Evolutionary conservation across 2,113 vertebrate species (phyloP).

Genomic region (Naja naja): DNA sequence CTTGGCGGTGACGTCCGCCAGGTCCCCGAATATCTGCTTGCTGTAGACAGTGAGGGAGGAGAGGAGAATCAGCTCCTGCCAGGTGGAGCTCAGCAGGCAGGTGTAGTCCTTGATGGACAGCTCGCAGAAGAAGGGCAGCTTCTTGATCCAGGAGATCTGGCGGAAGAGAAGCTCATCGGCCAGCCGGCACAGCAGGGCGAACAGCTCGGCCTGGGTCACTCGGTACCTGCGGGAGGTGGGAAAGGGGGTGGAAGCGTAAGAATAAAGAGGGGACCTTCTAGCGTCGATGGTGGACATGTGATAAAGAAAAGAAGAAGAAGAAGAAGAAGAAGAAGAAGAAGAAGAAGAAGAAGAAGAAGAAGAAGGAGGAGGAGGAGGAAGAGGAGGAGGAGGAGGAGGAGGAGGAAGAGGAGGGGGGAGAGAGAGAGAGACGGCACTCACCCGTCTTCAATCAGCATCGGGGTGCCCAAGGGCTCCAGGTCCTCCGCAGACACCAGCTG

Average conservation of each 20-base stretch:
- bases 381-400: too few relatives aligned
- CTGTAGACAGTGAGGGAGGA: conserved; percentile 96
- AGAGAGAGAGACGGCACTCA: conserved; percentile 59
- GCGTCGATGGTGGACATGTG: too few relatives aligned
- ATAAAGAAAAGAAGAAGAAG: too few relatives aligned
- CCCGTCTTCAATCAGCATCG: conserved; percentile 98
- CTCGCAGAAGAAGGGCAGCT: conserved; percentile 97
- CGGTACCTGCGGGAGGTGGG: conserved; percentile 77
- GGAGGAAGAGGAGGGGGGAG: too few relatives aligned
- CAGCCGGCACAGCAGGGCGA: conserved; percentile 92
- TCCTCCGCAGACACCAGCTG: conserved; percentile 94
- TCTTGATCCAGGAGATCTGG: conserved; percentile 98
- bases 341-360: too few relatives aligned
- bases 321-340: too few relatives aligned
- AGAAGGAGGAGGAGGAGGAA: too few relatives aligned
- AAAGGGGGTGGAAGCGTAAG: background rate
- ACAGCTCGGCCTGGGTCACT: conserved; percentile 96
- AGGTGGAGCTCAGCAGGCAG: conserved; percentile 94
- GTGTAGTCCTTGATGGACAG: conserved; percentile 99
- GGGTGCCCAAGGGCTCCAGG: conserved; percentile 86
- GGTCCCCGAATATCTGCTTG: conserved; percentile 93
- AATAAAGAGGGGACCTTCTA: too few relatives aligned
- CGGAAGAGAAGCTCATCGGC: conserved; percentile 97
- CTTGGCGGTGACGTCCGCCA: conserved; percentile 93
- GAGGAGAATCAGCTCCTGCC: conserved; percentile 97